Conservation (phyloP, 2,113 vertebrate species). For the Oriolus oriolus region DNA sequence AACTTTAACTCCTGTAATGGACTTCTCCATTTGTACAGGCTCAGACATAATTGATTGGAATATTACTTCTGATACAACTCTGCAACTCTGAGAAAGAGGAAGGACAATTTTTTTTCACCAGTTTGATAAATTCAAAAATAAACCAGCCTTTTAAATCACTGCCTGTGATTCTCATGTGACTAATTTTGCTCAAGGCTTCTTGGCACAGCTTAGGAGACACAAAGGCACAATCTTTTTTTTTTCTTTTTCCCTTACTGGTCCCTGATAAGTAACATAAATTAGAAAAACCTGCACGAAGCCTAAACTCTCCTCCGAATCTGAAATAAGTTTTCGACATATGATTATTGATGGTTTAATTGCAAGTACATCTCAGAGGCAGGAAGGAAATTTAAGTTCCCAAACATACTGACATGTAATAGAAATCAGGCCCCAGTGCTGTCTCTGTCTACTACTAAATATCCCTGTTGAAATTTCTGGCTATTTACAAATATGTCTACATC, state of each 20-base stretch:
- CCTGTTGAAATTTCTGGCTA: background rate
- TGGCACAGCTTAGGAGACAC: background rate
- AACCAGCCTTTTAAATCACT: background rate
- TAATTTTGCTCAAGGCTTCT: background rate
- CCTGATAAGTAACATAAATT: background rate
- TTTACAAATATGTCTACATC: background rate
- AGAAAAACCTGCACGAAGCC: background rate
- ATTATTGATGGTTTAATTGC: background rate
- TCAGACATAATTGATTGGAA: background rate
- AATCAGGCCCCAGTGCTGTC: background rate
- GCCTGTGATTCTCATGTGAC: background rate
- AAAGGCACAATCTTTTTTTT: background rate
- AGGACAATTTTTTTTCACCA: background rate
- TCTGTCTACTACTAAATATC: background rate
- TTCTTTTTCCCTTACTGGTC: background rate
- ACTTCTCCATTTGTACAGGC: background rate
- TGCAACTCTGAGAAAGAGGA: background rate
- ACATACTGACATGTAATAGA: background rate
- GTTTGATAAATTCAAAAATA: background rate
- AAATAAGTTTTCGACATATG: background rate
- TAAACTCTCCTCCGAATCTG: background rate
- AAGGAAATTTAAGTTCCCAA: background rate
- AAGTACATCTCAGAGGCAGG: background rate
- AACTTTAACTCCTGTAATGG: background rate
- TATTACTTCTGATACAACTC: background rate